Evolutionary conservation across 1,140 invertebrate species (phyloP), one percentile per base, ranked within the genome.

Genomic region (Contarinia nasturtii): DNA sequence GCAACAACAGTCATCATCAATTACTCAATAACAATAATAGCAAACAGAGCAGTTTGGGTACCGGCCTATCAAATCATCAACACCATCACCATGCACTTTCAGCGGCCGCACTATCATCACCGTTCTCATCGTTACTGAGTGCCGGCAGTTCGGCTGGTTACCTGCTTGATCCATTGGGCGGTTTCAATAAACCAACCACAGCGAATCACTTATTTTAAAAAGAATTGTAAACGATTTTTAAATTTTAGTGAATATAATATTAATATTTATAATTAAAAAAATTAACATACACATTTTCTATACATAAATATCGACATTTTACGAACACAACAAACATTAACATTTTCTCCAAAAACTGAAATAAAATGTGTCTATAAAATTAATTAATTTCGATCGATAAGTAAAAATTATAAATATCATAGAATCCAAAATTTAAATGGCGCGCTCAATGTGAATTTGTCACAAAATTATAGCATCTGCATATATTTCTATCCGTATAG

Each of bases 61-160:
- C 8, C 22, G 43, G 43, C 7, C 14, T 22, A 15, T 22, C 21
- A 14, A 22, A 44, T 44, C 59, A 64, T 45, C 55, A 57, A 22
- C 57, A 59, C 46, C 55, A 57, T 44, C 58, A 58, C 20, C 57
- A 58, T n/a, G 56, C 57, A 12, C 57, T 55, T 2, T 57, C 57
- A 3, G 56, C 62, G 1, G 60, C 61, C 7, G 60, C 64, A 14
- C 51, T 64, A 10, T 60, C 63, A 8, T 61, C 48, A 22, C 45
- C 48, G 17, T 46, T 65, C 49, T 64, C 60, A n/a, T 63, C 65
- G 17, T 52, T 66, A 14, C 51, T 67, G 22, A 59, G 61, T 0
- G 61, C 61, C 8, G 55, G 55, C 15, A 54, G 60, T 33, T 55
- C 61, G 34, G 61, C 60, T 17, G 49, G 49, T 15, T 50, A 50